Base-by-base conservation (phyloP, 2,797 vertebrate species). In the Spea hammondii region DNA sequence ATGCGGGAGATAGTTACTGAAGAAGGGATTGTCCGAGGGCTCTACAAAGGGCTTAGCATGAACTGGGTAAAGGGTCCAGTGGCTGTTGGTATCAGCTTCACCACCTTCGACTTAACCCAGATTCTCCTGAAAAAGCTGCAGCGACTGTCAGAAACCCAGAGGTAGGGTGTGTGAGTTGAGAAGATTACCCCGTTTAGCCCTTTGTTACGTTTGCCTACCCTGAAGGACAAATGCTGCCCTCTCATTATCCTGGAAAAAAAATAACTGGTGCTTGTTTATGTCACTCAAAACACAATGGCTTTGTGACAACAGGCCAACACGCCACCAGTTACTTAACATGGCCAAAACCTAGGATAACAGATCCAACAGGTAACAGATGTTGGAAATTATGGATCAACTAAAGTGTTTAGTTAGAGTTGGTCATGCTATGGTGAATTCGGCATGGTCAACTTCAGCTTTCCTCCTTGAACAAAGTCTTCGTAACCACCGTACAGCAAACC, bases 1-100 rank as follows among this genome's bases (percentile, higher is more conserved):
- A 93, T 98, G 91, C 84, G 82, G 0, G 88, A 91, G 70, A 96
- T 99, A 0, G 82, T 96, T 6, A 54, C 84, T 0, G 92, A 95
- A 68, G 97, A 98, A 82, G 97, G 97, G n/a, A 80, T 96, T 0
- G 45, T 96, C 68, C 88, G 90, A 0, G 97, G 97, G 73, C 86
- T 99, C 2, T 99, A 99, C 91, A 99, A 99, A 83, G 97, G 97
- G 72, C 92, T 99, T 78, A 99, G 96, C 90, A 99, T 99, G 97
- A 99, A 99, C 91, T 99, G 97, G 97, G 86, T 99, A 17, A 99
- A 99, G 83, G 97, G 97, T 4, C 98, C 98, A 2, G 85, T 99
- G 7, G 94, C 96, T 0, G 97, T 98, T 69, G 97, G 96, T 4
- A 94, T 98, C 79, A 99, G 98, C 89, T 96, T 99, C 86, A 96